phyloP scores from a whole-genome alignment of 1,140 invertebrate species.

The Solen grandis region DNA sequence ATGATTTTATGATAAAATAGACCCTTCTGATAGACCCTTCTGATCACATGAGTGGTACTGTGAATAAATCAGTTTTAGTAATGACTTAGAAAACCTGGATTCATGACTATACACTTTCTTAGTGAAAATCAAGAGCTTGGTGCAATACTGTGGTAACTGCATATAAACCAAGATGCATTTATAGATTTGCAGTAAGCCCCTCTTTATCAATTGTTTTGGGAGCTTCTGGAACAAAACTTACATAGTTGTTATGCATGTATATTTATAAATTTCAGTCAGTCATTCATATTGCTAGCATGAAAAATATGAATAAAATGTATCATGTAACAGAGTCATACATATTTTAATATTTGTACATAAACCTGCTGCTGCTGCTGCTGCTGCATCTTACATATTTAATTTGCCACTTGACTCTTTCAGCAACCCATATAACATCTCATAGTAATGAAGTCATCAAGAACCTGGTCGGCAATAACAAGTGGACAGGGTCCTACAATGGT shows the following conservation, averaged over 20 bases:
- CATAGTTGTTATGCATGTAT: too few relatives aligned
- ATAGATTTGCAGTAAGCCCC: too few relatives aligned
- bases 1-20: too few relatives aligned
- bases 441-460: constrained; percentile 63
- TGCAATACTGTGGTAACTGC: too few relatives aligned
- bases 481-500: constrained; percentile 64
- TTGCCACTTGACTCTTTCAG: constrained; percentile 39
- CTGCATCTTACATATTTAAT: constrained; percentile 1
- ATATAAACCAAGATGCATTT: too few relatives aligned
- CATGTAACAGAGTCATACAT: background rate
- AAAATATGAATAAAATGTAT: background rate
- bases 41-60: too few relatives aligned
- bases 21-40: too few relatives aligned
- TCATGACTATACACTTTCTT: too few relatives aligned
- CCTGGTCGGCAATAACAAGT: constrained; percentile 66
- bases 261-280: background rate
- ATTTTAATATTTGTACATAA: background rate
- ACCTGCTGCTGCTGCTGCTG: background rate
- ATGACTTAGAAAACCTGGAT: background rate
- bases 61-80: too few relatives aligned
- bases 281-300: background rate
- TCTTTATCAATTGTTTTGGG: too few relatives aligned
- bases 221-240: too few relatives aligned
- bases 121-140: too few relatives aligned
- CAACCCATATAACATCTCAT: constrained; percentile 55